These are phyloP conservation scores for Corydoras maculifer DNA, from an alignment of 2,113 vertebrate species.

Conservation along the genomic window DNA sequence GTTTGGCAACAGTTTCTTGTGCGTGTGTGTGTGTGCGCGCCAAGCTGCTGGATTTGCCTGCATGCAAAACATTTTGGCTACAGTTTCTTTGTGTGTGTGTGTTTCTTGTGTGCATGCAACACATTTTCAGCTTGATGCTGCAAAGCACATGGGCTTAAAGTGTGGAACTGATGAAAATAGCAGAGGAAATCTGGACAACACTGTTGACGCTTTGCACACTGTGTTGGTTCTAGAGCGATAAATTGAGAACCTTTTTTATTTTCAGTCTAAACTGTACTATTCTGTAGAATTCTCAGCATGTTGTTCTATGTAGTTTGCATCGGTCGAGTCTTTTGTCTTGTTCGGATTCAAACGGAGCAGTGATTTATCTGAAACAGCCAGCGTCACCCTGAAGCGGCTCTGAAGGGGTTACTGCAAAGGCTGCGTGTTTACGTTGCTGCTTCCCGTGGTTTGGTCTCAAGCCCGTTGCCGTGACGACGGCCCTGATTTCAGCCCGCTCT, in stretches of 20 bases:
- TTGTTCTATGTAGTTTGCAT: not conserved
- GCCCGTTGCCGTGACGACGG: slow-evolving; percentile 69
- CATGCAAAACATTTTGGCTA: too few relatives aligned
- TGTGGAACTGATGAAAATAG: too few relatives aligned
- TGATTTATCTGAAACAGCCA: not conserved
- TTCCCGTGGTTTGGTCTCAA: slow-evolving; percentile 57
- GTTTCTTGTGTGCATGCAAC: slow-evolving; percentile 29
- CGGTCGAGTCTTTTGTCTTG: too few relatives aligned
- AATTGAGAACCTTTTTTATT: too few relatives aligned
- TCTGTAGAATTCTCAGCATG: not conserved
- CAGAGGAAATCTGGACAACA: too few relatives aligned
- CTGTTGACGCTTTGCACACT: too few relatives aligned
- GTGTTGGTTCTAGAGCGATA: too few relatives aligned
- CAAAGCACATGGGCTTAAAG: not conserved
- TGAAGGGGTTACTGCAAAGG: slow-evolving; percentile 59
- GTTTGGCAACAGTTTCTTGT: too few relatives aligned
- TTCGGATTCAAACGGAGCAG: slow-evolving; percentile 2
- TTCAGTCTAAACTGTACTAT: too few relatives aligned
- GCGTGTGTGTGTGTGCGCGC: slow-evolving; percentile 34
- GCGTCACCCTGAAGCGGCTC: slow-evolving; percentile 17
- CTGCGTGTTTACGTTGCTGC: slow-evolving; percentile 60
- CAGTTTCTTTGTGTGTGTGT: slow-evolving; percentile 19
- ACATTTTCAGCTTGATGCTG: slow-evolving; percentile 35
- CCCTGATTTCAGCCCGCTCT: slow-evolving; percentile 49
- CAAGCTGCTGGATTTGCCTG: slow-evolving; percentile 24